Evolutionary conservation across 2,888 invertebrate species (phyloP).

Genomic region (Tineola bisselliella): DNA sequence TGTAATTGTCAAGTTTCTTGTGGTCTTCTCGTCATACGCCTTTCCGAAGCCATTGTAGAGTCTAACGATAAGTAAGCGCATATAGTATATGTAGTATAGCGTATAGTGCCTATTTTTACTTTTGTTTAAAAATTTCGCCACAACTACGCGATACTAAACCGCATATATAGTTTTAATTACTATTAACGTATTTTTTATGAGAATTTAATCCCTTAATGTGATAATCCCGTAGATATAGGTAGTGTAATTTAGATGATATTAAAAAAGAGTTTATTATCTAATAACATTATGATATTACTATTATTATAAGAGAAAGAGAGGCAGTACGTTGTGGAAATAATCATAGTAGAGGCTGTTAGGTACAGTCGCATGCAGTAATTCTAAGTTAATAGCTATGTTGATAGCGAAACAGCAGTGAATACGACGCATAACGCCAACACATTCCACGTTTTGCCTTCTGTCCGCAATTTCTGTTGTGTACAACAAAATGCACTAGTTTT

Average conservation of each 20-base stretch:
- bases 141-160: too few relatives aligned
- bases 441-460: neutral
- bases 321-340: neutral
- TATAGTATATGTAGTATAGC: too few relatives aligned
- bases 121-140: too few relatives aligned
- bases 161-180: too few relatives aligned
- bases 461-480: neutral
- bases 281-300: too few relatives aligned
- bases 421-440: neutral
- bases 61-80: too few relatives aligned
- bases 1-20: too few relatives aligned
- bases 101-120: too few relatives aligned
- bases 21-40: too few relatives aligned
- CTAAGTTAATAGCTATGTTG: neutral
- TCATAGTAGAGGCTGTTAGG: neutral
- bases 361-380: constrained; percentile 7
- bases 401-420: neutral
- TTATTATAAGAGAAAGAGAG: neutral
- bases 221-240: neutral
- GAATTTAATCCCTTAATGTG: neutral
- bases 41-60: too few relatives aligned
- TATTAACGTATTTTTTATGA: too few relatives aligned
- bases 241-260: neutral
- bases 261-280: too few relatives aligned
- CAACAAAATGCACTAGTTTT: neutral